Base-by-base conservation (phyloP, 1,140 invertebrate species). In the Calliphora vicina region DNA sequence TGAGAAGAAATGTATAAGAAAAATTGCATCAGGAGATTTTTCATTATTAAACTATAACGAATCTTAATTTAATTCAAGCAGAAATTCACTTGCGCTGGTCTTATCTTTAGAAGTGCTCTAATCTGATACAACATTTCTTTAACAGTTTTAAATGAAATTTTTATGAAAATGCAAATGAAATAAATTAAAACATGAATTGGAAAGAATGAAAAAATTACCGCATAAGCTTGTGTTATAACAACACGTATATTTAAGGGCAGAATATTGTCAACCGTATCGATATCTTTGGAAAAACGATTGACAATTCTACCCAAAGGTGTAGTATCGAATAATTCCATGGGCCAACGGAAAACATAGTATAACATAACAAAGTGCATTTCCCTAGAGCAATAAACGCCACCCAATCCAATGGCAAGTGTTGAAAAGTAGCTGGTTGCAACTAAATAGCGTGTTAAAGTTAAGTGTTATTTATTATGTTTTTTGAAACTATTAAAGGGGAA, bases 311-410 rank as follows among this genome's bases (percentile, higher is more conserved):
- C 96, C 83, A 92, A 88, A 6, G 96, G 96, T 84, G 95, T 96
- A 81, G 92, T 92, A 91, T 96, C 95, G 91, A 96, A 97, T 91
- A 96, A 95, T 84, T 92, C 92, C 92, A 95, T 94, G 45, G 95
- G 93, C 88, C 93, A 93, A 84, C 91, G 92, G 84, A 97, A 86
- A 84, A 94, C 90, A 86, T 92, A 93, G 83, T 88, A 85, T 61
- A 97, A 91, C 82, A 96, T 91, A 76, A 84, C 84, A 72, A 88
- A 85, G 90, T 96, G 95, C 86, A 96, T 90, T 50, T 80, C 85
- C 35, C 81, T 84, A 61, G 90, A 86, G 35, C 89, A 87, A 83
- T 87, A 87, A 80, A 90, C 85, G 83, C 88, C 89, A 80, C 91
- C 91, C 73, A 92, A 78, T 12, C 91, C 87, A 45, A 92, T 84